Evolutionary conservation across 1,140 invertebrate genomes (phyloP).

Genomic region (Tetranychus urticae): DNA sequence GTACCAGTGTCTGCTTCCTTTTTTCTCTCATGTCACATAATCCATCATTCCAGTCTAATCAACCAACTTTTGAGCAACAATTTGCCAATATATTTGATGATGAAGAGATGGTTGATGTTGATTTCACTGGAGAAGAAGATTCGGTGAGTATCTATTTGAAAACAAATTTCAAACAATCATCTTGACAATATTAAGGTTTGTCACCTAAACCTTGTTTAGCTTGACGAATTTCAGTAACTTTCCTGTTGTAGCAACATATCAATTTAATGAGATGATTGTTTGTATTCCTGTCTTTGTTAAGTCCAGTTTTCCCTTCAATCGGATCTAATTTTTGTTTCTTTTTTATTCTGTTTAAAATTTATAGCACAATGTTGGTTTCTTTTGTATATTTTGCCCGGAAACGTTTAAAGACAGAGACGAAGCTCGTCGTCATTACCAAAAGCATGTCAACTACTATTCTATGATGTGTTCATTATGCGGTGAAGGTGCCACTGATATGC

Average conservation of each 20-base stretch:
- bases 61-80: not conserved
- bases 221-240: not conserved
- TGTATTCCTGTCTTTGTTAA: not conserved
- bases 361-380: not conserved
- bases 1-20: too few species aligned
- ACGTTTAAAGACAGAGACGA: not conserved
- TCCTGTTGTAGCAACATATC: not conserved
- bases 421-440: not conserved
- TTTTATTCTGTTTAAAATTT: not conserved
- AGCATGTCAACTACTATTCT: slow-evolving; percentile 2
- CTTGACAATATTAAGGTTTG: not conserved
- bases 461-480: slow-evolving; percentile 2
- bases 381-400: slow-evolving; percentile 2
- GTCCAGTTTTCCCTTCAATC: not conserved
- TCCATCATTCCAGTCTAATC: not conserved
- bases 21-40: too few species aligned
- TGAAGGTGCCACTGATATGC: not conserved
- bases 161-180: not conserved
- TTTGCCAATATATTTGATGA: not conserved
- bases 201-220: not conserved
- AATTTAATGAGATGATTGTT: not conserved
- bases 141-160: not conserved
- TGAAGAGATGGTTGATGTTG: not conserved
- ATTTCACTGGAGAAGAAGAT: not conserved
- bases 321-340: not conserved